Base-by-base conservation (phyloP, 64 coral and sea anemone genomes). In the Catalaphyllia jardinei region DNA sequence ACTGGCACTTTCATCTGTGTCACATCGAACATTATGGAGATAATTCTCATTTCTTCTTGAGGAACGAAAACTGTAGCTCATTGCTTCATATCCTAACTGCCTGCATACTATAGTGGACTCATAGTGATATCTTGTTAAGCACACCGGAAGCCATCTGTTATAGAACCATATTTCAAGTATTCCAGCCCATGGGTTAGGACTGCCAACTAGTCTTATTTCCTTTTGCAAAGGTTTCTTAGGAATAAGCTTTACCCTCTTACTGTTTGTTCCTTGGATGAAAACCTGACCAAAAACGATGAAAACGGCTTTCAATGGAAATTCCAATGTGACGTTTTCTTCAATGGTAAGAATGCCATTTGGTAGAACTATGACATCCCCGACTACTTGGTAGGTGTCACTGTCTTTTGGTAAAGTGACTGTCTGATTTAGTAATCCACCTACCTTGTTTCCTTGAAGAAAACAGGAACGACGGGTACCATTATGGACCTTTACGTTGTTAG, bases 181-280 rank as follows among this genome's bases (percentile, higher is more conserved):
- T 42, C 94, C 94, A 60, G 92, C 90, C 94, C 94, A 95, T 61
- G 94, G 90, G 10, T 72, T 78, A 59, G 77, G 55, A 62, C 94
- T 86, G 10, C 80, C 79, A 31, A 71, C 90, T 14, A 95, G 86
- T 29, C 94, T 86, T 31, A 95, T n/a, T 60, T 85, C 60, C 15
- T 60, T 51, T 4, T 77, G 49, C 17, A 20, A 30, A 60, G 31
- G 87, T 0, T 77, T 51, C 61, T 77, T 69, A 12, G 79, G 79
- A 10, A 92, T 24, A 55, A 95, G 89, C 9, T 67, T 92, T 0
- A 95, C 86, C 38, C 62, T 92, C 62, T 95, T 52, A 0, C 24
- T 61, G 10, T 1, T 29, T 10, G 86, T 95, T 30, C 94, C 94
- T 2, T 33, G 54, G 4, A 86, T 73, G n/a, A 86, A 20, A 35